Percentiles rank a stretch among this genome's conserved stretches.
These are phyloP conservation scores for Anseranas semipalmata DNA, from an alignment of 2,113 vertebrate genomes.

Conservation along the genomic window DNA sequence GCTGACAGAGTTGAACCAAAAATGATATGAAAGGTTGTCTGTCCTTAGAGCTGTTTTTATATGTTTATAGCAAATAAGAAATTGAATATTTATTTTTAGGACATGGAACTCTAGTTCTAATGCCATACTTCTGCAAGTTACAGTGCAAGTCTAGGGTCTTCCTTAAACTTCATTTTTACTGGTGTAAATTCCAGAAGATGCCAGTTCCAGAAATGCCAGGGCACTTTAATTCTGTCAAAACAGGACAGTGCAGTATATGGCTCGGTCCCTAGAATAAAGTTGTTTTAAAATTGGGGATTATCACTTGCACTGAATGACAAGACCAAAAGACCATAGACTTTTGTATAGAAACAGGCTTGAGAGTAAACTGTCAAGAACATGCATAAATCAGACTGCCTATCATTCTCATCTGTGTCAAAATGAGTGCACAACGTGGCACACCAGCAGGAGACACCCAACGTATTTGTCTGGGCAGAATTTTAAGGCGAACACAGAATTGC, in stretches of 20 bases:
- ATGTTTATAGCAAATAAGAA: background rate
- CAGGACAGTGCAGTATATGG: background rate
- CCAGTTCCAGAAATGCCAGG: background rate
- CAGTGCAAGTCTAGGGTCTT: background rate
- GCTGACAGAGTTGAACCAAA: background rate
- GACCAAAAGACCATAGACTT: background rate
- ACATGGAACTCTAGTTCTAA: background rate
- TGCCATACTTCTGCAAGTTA: background rate
- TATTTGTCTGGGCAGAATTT: background rate
- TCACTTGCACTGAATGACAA: background rate
- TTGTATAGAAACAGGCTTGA: background rate
- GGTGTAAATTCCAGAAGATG: background rate
- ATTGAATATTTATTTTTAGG: background rate
- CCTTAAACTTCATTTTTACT: background rate
- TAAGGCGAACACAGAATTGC: background rate
- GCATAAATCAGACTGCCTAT: background rate
- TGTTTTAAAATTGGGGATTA: background rate
- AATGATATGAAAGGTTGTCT: background rate
- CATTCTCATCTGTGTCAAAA: too few species aligned
- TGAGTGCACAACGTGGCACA: background rate
- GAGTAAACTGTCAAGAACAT: background rate
- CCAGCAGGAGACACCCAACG: background rate
- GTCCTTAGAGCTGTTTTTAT: background rate
- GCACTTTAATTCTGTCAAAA: background rate
- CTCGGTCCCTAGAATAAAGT: background rate